These are phyloP conservation scores for Xyrichtys novacula DNA, from an alignment of 2,797 vertebrate species.

Conservation along the genomic window DNA sequence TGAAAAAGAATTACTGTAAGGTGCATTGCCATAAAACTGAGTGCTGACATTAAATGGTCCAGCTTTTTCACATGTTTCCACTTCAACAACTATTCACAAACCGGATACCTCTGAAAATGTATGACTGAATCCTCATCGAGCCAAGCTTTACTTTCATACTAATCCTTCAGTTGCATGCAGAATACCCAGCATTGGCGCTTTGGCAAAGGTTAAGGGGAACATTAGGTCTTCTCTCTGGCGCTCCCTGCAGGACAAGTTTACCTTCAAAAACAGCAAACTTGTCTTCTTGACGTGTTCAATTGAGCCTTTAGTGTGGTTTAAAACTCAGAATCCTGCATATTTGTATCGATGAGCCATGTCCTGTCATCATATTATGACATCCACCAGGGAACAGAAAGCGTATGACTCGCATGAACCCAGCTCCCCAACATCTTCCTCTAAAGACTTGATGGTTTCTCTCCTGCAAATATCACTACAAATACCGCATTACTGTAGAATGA, in stretches of 20 bases:
- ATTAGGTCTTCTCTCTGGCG: neutral
- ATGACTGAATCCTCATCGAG: slow-evolving; percentile 6
- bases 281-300: slow-evolving; percentile 8
- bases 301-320: neutral
- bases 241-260: neutral
- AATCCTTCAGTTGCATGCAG: slow-evolving; percentile 4
- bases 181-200: neutral
- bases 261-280: neutral
- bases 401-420: slow-evolving; percentile 53
- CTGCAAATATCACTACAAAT: slow-evolving; percentile 27
- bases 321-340: slow-evolving; percentile 6
- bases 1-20: neutral
- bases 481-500: slow-evolving; percentile 40
- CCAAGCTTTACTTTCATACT: slow-evolving; percentile 25
- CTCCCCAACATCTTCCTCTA: slow-evolving; percentile 14
- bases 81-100: neutral
- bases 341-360: slow-evolving; percentile 39
- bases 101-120: slow-evolving; percentile 14
- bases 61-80: neutral
- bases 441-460: slow-evolving; percentile 29
- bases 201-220: neutral
- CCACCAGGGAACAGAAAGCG: slow-evolving; percentile 31
- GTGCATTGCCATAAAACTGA: neutral
- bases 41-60: neutral
- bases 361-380: slow-evolving; percentile 14